These are phyloP conservation scores for Varroa destructor DNA, from an alignment of 1,140 invertebrate species.

Conservation along the genomic window DNA sequence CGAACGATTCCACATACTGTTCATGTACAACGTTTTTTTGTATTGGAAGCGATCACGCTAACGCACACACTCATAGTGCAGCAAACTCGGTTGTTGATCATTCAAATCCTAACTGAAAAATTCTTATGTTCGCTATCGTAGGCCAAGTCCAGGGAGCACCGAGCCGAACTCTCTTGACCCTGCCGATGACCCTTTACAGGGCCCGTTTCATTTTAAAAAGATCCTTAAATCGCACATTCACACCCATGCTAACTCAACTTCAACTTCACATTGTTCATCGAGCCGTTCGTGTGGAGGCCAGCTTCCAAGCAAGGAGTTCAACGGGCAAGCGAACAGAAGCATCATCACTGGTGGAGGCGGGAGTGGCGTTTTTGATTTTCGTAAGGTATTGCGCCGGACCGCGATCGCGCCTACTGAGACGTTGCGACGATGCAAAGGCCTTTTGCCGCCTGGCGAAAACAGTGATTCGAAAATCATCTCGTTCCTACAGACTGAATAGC, in stretches of 20 bases:
- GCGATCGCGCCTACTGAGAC: slow-evolving; percentile 55
- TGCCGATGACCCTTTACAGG: slow-evolving; percentile 11
- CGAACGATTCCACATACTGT: too few relatives aligned
- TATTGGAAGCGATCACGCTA: too few relatives aligned
- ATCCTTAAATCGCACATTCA: slow-evolving; percentile 25
- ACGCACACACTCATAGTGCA: too few relatives aligned
- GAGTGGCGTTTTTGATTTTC: slow-evolving; percentile 55
- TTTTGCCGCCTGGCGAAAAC: slow-evolving; percentile 15
- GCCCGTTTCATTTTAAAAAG: slow-evolving; percentile 22
- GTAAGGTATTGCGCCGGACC: slow-evolving; percentile 53
- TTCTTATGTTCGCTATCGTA: background rate
- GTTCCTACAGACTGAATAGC: slow-evolving; percentile 17
- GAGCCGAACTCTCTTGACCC: slow-evolving; percentile 25
- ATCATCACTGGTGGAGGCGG: slow-evolving; percentile 30
- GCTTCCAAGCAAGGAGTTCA: too few relatives aligned
- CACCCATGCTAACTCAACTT: background rate
- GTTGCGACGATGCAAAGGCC: slow-evolving; percentile 47
- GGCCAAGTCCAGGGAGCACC: slow-evolving; percentile 27
- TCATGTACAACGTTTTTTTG: too few relatives aligned
- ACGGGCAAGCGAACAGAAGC: too few relatives aligned
- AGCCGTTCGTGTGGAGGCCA: background rate
- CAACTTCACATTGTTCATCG: background rate
- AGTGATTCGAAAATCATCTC: slow-evolving; percentile 25
- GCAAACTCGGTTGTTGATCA: too few relatives aligned
- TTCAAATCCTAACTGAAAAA: too few relatives aligned